Base-by-base conservation (phyloP, 2,797 vertebrate species). In the Somateria mollissima region DNA sequence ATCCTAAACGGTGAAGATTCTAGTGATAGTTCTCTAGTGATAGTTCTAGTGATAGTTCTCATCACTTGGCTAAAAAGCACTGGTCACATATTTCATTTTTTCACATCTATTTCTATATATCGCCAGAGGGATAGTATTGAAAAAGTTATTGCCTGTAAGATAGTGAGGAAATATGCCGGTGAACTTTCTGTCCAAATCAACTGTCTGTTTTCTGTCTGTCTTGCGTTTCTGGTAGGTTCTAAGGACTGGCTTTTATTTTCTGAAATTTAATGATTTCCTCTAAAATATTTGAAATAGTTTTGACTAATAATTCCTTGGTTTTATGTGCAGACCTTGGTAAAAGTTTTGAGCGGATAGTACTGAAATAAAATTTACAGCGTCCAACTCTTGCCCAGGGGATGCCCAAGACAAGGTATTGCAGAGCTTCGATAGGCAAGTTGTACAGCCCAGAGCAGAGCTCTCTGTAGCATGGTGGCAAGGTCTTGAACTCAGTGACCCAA, bases 71-170 rank as follows among this genome's bases (percentile, higher is more conserved):
- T 10, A 43, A 78, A 60, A 93, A 39, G 25, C 34, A 34, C 45
- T 78, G 70, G 71, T 36, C 81, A 87, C 80, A 69, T 69, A 62
- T 72, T 70, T 49, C 43, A 28, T 70, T 41, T 73, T 80, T 92
- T 94, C 57, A 41, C 43, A 72, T 82, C 88, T 66, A 96, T 95
- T 92, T 93, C 66, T 90, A 79, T 43, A 86, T 83, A 95, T 84
- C 80, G 32, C 92, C 84, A 89, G 12, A 72, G 57, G 34, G 18
- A 71, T 15, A 45, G 11, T 72, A 78, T 88, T 60, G 79, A 30
- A 18, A 78, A 66, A 67, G 41, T 58, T 43, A 43, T 14, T 43
- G 20, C 41, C 30, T 66, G 19, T 45, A n/a, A 66, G 65, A 47
- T 28, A 53, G 25, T 53, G 51, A 53, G 51, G 51, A 53, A 19